phyloP scores from a whole-genome alignment of 2,888 invertebrate species.

The Fragum sueziense region DNA sequence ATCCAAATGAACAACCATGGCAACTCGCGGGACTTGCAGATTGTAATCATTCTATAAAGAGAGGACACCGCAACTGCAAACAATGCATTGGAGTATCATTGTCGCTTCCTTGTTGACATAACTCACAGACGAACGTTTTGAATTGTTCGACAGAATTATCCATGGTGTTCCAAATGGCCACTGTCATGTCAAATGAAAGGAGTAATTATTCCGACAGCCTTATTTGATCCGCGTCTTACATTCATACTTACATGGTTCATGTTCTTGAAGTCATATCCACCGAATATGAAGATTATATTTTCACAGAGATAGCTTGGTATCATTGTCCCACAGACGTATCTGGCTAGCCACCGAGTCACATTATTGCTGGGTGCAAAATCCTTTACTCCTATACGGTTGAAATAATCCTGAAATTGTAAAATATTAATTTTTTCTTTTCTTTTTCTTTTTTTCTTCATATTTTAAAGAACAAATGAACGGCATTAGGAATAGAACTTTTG shows the following conservation, averaged over 20 bases:
- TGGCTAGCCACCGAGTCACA: slow-evolving; percentile 56
- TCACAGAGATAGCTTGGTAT: slow-evolving; percentile 85
- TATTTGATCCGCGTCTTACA: too few species aligned
- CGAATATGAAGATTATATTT: slow-evolving; percentile 88
- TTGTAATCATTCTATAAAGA: too few species aligned
- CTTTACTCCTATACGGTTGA: background rate
- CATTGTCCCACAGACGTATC: slow-evolving; percentile 49
- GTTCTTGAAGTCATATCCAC: slow-evolving; percentile 88
- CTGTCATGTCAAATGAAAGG: background rate
- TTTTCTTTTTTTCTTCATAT: too few species aligned
- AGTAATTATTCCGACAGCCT: background rate
- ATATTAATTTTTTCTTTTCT: too few species aligned
- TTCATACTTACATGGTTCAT: slow-evolving; percentile 86
- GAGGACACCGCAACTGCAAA: too few species aligned
- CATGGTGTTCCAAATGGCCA: too few species aligned
- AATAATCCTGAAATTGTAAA: slow-evolving; percentile 10
- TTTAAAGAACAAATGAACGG: too few species aligned
- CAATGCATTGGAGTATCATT: background rate
- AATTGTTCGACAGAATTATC: too few species aligned
- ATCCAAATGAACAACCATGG: too few species aligned
- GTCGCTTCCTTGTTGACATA: background rate
- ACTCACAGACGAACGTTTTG: too few species aligned
- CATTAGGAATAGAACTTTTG: too few species aligned
- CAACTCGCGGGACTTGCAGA: too few species aligned
- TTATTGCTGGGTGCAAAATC: slow-evolving; percentile 85